phyloP scores from a whole-genome alignment of 2,888 invertebrate genomes.

The Melieria crassipennis region DNA sequence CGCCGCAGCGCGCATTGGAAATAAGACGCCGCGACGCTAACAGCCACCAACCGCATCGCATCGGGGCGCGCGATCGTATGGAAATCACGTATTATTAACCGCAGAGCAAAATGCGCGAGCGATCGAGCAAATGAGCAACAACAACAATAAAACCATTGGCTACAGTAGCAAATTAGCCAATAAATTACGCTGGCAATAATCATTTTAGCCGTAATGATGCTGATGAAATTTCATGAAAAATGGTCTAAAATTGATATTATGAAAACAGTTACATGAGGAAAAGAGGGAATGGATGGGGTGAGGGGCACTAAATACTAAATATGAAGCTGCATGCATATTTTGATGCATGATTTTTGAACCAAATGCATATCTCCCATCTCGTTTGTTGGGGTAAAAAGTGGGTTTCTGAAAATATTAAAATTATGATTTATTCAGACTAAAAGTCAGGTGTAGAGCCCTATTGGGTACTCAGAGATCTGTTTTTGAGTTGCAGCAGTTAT shows the following conservation, averaged over 20 bases:
- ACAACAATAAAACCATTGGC: background rate
- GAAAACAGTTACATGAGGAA: slow-evolving; percentile 4
- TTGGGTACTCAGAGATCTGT: no score
- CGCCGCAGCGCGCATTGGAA: slow-evolving; percentile 18
- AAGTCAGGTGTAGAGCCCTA: no score
- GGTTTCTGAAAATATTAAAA: no score
- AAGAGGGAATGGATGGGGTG: no score
- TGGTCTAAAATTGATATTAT: slow-evolving; percentile 12
- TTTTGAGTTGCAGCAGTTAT: no score
- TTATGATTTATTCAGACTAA: no score
- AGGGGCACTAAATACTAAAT: no score
- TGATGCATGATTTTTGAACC: no score
- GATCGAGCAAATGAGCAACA: background rate
- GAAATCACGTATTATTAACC: slow-evolving; percentile 18
- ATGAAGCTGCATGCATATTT: no score
- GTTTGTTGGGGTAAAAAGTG: no score
- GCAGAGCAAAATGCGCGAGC: background rate
- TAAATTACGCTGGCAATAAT: slow-evolving; percentile 34
- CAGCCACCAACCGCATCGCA: background rate
- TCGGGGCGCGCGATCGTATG: slow-evolving; percentile 14
- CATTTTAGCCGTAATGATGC: slow-evolving; percentile 16
- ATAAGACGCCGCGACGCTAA: slow-evolving; percentile 18
- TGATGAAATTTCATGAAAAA: slow-evolving; percentile 27
- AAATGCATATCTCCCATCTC: no score
- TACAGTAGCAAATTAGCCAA: slow-evolving; percentile 30